Base-by-base conservation (phyloP, 2,113 vertebrate genomes). In the Pelvicachromis taeniatus region DNA sequence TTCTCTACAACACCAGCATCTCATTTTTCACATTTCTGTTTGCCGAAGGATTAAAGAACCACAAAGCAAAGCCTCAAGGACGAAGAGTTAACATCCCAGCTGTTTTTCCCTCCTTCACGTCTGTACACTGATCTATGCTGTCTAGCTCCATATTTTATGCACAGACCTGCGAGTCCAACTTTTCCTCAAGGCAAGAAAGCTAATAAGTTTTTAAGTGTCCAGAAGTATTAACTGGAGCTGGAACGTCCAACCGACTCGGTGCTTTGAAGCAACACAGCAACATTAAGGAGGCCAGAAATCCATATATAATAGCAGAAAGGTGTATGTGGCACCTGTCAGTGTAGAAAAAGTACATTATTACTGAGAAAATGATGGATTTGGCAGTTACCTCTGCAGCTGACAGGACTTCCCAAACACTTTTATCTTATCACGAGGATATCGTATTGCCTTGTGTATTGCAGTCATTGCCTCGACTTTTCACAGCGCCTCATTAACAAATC, bases 401-500 rank as follows among this genome's bases (percentile, higher is more conserved):
- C 55, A 84, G 40, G 19, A 40, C 14, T 14, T 31, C n/a, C 65
- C 23, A 79, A 48, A 79, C 12, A 21, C 9, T 42, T 17, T 53
- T 7, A 68, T 88, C 73, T 89, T 77, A 55, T 77, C 55, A 85
- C 45, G 42, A 80, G 35, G 19, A 29, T 42, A 6, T 11, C 19
- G 73, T 70, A 81, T 85, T 85, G 58, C 29, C 3, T 75, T 59
- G 77, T 63, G 38, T 42, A 13, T 65, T 12, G 2, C 13, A 1
- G 61, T 21, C 52, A n/a, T 52, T 16, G 83, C 80, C 85, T 84
- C 40, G 77, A 38, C 23, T 12, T 75, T 80, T 87, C 88, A 55
- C 63, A 40, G 79, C 85, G 10, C 75, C 85, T 92, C 92, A 81
- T 87, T 94, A 91, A 89, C 80, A 86, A 88, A 89, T 85, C 61